Percentiles rank a stretch among this genome's conserved stretches.
These are phyloP conservation scores for Pogonophryne albipinna DNA, from an alignment of 2,797 vertebrate species.

Conservation along the genomic window DNA sequence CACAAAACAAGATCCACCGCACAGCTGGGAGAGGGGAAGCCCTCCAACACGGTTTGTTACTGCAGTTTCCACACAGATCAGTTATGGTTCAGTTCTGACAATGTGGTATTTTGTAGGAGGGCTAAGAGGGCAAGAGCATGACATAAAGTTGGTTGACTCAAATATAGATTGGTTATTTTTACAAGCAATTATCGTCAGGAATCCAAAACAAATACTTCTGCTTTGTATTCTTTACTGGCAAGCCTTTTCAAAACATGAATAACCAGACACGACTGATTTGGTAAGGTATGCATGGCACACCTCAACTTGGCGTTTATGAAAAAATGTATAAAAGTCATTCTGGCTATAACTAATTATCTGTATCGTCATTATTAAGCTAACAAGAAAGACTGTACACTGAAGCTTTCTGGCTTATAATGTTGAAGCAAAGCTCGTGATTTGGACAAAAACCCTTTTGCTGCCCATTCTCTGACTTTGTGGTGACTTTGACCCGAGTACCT, in stretches of 20 bases:
- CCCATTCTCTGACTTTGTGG: conserved; percentile 21
- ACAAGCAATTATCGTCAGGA: conserved; percentile 9
- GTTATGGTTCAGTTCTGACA: conserved; percentile 44
- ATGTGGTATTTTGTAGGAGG: conserved; percentile 22
- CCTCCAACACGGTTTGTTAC: conserved; percentile 50
- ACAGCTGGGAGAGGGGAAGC: conserved; percentile 43
- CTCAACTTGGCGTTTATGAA: conserved; percentile 14
- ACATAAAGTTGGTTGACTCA: conserved; percentile 12
- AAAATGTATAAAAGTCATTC: background rate
- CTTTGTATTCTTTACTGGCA: background rate
- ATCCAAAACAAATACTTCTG: conserved; percentile 21
- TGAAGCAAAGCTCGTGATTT: conserved; percentile 43
- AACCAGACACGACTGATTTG: conserved; percentile 23
- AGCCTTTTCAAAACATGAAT: conserved; percentile 41
- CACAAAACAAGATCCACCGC: conserved; percentile 53
- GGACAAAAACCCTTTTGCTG: conserved; percentile 19
- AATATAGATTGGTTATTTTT: conserved; percentile 15
- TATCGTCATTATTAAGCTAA: conserved; percentile 19
- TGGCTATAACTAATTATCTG: conserved; percentile 40
- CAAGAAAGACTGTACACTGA: conserved; percentile 15
- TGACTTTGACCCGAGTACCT: conserved; percentile 47
- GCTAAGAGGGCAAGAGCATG: background rate
- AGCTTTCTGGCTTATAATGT: conserved; percentile 32
- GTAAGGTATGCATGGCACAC: background rate
- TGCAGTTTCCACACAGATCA: conserved; percentile 65